Percentiles rank a stretch among this genome's conserved stretches.
Evolutionary conservation across 2,888 invertebrate species (phyloP).

Genomic region (Parapristionchus giblindavisi): DNA sequence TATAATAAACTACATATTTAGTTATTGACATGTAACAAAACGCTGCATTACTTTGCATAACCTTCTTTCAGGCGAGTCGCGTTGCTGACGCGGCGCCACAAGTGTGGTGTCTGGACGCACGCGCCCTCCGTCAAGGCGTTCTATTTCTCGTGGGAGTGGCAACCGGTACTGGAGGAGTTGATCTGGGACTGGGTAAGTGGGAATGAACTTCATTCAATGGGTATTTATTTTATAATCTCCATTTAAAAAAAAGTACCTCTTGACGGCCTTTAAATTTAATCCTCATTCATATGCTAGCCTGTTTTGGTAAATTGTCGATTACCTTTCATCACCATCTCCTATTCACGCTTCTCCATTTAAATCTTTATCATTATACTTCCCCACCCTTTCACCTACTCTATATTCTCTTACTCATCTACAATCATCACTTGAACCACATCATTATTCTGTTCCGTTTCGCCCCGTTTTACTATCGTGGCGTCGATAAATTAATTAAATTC

Average conservation of each 20-base stretch:
- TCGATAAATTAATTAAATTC: background rate
- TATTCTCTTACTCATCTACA: too few relatives aligned
- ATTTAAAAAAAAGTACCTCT: background rate
- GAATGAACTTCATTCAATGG: background rate
- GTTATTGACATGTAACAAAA: too few relatives aligned
- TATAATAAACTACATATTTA: too few relatives aligned
- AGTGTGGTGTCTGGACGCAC: conserved; percentile 35
- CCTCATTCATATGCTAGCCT: background rate
- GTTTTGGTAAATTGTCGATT: background rate
- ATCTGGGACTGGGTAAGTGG: conserved; percentile 23
- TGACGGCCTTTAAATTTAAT: background rate
- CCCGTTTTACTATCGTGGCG: too few relatives aligned
- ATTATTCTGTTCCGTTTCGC: too few relatives aligned
- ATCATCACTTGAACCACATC: too few relatives aligned
- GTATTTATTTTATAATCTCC: background rate
- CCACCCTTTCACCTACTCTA: too few relatives aligned
- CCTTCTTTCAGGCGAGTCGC: too few relatives aligned
- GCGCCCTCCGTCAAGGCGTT: conserved; percentile 16
- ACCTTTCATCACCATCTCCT: background rate
- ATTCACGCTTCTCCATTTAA: background rate
- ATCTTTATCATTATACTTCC: background rate
- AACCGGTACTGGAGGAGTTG: conserved; percentile 1
- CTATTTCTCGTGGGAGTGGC: conserved; percentile 30
- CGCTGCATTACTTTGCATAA: too few relatives aligned
- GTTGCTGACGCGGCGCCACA: background rate